A percentile compares a stretch with the other conserved stretches of the same genome.
phyloP scores from a whole-genome alignment of 2,888 invertebrate species.

The Odontomyia ornata region DNA sequence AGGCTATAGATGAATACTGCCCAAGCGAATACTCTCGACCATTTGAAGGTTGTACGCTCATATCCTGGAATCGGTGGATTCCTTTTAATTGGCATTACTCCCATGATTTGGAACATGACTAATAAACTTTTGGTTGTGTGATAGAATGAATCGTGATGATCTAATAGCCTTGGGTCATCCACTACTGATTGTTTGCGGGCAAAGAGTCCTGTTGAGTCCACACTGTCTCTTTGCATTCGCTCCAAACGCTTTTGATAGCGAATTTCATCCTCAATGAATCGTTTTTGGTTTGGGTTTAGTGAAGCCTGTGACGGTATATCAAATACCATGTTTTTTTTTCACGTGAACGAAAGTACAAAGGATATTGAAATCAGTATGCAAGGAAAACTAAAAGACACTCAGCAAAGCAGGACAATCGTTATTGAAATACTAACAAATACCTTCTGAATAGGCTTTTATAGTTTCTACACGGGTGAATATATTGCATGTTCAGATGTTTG shows the following conservation, averaged over 20 bases:
- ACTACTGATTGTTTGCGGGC: background rate
- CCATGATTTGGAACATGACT: conserved; percentile 78
- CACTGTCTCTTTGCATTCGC: conserved; percentile 46
- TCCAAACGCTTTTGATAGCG: conserved; percentile 59
- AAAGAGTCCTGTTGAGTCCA: conserved; percentile 11
- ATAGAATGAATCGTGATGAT: conserved; percentile 76
- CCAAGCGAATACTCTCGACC: conserved; percentile 75
- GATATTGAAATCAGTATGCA: no score
- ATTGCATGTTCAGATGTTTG: background rate
- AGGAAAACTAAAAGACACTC: no score
- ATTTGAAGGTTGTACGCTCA: conserved; percentile 69
- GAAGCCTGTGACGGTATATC: conserved; percentile 53
- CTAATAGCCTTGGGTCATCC: conserved; percentile 69
- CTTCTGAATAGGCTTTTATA: background rate
- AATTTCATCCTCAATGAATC: conserved; percentile 61
- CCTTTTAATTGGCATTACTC: conserved; percentile 78
- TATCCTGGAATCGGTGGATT: conserved; percentile 66
- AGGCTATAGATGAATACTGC: conserved; percentile 71
- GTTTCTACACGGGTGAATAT: background rate
- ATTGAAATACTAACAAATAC: no score
- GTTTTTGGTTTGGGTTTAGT: conserved; percentile 64
- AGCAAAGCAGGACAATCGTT: no score
- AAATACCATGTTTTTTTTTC: background rate
- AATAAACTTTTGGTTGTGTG: conserved; percentile 75
- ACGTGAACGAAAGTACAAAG: no score